A percentile compares a stretch with the other conserved stretches of the same genome.
phyloP scores from a whole-genome alignment of 2,797 vertebrate species.

The Sebastolobus altivelis region DNA sequence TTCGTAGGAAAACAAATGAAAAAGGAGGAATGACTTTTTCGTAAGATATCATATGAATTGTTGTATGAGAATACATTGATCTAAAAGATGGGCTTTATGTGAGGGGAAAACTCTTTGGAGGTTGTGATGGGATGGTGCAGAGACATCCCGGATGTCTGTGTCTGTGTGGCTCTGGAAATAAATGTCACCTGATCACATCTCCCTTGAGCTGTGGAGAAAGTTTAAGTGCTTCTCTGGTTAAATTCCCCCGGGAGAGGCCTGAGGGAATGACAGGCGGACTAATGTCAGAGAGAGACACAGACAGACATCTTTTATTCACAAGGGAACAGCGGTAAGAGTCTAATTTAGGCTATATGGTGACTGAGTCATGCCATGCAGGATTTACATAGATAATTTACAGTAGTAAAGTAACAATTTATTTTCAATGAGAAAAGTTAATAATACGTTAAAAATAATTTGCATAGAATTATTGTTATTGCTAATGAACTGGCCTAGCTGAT shows the following conservation, averaged over 20 bases:
- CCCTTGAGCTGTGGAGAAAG: slow-evolving; percentile 35
- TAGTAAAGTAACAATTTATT: background rate
- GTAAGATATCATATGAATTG: too few relatives aligned
- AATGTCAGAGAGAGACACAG: slow-evolving; percentile 17
- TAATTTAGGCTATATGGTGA: slow-evolving; percentile 28
- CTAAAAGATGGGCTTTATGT: background rate
- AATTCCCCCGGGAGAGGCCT: slow-evolving; percentile 22
- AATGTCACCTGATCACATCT: slow-evolving; percentile 43
- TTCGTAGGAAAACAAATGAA: too few relatives aligned
- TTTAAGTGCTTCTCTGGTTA: slow-evolving; percentile 45
- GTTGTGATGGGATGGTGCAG: background rate
- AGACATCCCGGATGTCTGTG: slow-evolving; percentile 14
- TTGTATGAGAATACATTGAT: too few relatives aligned
- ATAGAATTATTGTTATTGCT: background rate
- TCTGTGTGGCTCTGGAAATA: slow-evolving; percentile 17
- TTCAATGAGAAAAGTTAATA: background rate
- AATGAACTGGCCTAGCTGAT: background rate
- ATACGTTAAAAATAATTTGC: background rate
- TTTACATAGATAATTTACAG: slow-evolving; percentile 3
- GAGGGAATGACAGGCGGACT: slow-evolving; percentile 7
- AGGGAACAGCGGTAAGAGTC: slow-evolving; percentile 15
- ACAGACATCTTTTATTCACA: slow-evolving; percentile 48
- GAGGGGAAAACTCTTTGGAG: background rate
- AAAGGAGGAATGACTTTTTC: too few relatives aligned
- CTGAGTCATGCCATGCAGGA: slow-evolving; percentile 3